Evolutionary conservation across 2,797 vertebrate species (phyloP).

Genomic region (Pangasius djambal): DNA sequence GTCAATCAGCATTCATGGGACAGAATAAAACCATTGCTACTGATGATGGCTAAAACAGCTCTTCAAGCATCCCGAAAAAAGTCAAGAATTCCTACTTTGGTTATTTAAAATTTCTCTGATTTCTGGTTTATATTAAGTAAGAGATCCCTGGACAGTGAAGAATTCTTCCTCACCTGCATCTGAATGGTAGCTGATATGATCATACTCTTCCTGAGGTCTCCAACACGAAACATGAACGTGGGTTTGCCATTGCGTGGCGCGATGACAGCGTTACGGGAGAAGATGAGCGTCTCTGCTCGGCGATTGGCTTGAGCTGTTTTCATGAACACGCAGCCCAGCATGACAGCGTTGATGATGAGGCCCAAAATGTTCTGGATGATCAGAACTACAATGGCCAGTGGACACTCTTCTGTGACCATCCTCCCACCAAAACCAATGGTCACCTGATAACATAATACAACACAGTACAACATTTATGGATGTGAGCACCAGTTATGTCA

Average conservation of each 20-base stretch:
- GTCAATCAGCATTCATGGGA: neutral
- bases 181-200: slow-evolving; percentile 94
- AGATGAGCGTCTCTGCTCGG: slow-evolving; percentile 93
- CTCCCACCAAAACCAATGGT: slow-evolving; percentile 96
- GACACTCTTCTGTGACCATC: slow-evolving; percentile 98
- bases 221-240: slow-evolving; percentile 94
- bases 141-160: neutral
- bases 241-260: slow-evolving; percentile 87
- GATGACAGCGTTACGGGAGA: slow-evolving; percentile 92
- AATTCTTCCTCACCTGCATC: slow-evolving; percentile 80
- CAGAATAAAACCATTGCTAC: neutral
- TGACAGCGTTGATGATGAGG: slow-evolving; percentile 94
- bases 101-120: neutral
- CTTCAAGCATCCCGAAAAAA: neutral
- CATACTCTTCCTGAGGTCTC: slow-evolving; percentile 97
- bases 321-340: slow-evolving; percentile 99
- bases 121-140: neutral
- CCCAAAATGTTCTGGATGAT: slow-evolving; percentile 97
- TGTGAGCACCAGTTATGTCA: neutral
- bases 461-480: neutral
- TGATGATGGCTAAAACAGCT: neutral
- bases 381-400: slow-evolving; percentile 88
- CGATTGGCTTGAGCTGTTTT: slow-evolving; percentile 97
- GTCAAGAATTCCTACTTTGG: neutral
- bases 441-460: slow-evolving; percentile 71